Conservation (phyloP, 2,113 vertebrate species). For the human region DNA sequence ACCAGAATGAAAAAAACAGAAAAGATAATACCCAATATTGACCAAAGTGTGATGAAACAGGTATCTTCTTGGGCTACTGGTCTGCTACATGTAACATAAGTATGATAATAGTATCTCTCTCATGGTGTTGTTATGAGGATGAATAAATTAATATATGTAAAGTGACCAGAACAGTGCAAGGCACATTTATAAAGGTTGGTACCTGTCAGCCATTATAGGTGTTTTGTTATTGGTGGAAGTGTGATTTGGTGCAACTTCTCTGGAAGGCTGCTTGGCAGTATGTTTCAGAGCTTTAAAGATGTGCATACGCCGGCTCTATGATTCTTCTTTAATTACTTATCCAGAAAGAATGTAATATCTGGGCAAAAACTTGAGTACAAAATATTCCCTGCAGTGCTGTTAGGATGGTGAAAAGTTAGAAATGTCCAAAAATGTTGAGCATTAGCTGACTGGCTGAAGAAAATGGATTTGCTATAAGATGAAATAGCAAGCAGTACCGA, state of each 20-base stretch:
- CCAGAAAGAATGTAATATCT: constrained; percentile 12
- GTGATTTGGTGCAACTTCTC: background rate
- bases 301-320: constrained; percentile 5
- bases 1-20: background rate
- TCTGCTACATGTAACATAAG: background rate
- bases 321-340: constrained; percentile 44
- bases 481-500: background rate
- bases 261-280: background rate
- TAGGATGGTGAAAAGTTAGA: background rate
- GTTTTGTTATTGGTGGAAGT: background rate
- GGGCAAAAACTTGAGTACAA: constrained; percentile 15
- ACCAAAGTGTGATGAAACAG: background rate
- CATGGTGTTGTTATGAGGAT: background rate
- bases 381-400: background rate
- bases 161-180: background rate
- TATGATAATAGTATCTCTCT: background rate
- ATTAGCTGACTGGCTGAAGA: background rate
- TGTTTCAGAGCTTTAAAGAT: constrained; percentile 12
- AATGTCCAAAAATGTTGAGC: background rate
- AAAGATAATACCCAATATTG: background rate
- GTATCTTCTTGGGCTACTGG: background rate
- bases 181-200: background rate
- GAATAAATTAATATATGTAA: background rate
- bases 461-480: background rate
- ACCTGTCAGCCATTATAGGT: background rate